These are phyloP conservation scores for Enteromius mattozi DNA, from an alignment of 2,797 vertebrate species.

Conservation along the genomic window DNA sequence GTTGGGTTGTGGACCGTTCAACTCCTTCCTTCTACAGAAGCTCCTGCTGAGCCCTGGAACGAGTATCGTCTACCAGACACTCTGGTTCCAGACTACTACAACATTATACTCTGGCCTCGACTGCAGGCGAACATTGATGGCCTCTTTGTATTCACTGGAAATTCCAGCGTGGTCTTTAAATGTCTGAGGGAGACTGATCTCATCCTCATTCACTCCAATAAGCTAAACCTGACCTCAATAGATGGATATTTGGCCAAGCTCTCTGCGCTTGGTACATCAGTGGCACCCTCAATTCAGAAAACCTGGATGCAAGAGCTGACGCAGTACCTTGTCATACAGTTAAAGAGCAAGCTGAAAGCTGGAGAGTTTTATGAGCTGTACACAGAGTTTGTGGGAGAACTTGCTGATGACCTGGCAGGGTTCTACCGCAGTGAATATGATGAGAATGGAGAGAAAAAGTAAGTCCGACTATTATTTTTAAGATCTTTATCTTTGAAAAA, in stretches of 20 bases:
- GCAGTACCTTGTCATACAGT: constrained; percentile 78
- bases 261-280: rapidly evolving
- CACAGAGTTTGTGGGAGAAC: constrained; percentile 72
- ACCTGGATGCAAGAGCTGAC: constrained; percentile 66
- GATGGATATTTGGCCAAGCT: constrained; percentile 45
- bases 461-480: constrained; percentile 50
- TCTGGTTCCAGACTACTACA: constrained; percentile 70
- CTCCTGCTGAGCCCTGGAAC: constrained; percentile 74
- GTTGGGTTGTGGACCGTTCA: constrained; percentile 82
- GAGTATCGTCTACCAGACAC: constrained; percentile 70
- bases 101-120: constrained; percentile 73
- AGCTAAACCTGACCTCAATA: constrained; percentile 66
- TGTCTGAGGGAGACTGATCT: constrained; percentile 69
- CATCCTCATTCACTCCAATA: constrained; percentile 83
- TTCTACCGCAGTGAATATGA: constrained; percentile 84
- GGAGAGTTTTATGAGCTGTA: constrained; percentile 69
- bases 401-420: constrained; percentile 79
- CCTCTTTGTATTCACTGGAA: constrained; percentile 76
- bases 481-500: background rate
- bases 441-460: constrained; percentile 64
- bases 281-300: rapidly evolving
- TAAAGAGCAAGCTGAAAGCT: constrained; percentile 18
- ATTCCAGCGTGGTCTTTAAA: constrained; percentile 72
- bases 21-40: constrained; percentile 50
- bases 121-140: constrained; percentile 41